A percentile compares a stretch with the other conserved stretches of the same genome.
phyloP scores from a whole-genome alignment of 2,797 vertebrate genomes.

The Uromys caudimaculatus region DNA sequence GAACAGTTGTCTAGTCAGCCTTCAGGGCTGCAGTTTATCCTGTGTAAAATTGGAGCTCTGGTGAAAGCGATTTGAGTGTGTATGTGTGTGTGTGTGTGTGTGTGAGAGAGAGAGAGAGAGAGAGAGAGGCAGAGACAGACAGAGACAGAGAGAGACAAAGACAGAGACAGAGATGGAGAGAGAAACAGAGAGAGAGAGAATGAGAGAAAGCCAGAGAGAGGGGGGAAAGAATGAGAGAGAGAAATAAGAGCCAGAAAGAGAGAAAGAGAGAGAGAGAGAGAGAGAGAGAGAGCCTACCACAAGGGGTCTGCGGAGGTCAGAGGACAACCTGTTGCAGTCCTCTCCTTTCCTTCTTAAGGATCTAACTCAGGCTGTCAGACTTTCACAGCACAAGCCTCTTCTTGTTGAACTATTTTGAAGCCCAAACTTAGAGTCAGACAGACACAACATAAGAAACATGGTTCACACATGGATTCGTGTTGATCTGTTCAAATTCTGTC shows the following conservation, averaged over 20 bases:
- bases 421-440: not conserved
- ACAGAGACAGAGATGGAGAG: too few species aligned
- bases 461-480: not conserved
- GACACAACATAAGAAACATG: not conserved
- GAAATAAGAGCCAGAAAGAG: too few species aligned
- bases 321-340: not conserved
- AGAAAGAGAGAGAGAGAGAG: too few species aligned
- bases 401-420: not conserved
- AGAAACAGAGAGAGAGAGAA: too few species aligned
- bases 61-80: not conserved
- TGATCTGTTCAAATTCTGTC: accelerated
- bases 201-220: too few species aligned
- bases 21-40: accelerated
- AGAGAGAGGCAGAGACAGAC: too few species aligned
- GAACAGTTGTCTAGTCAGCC: not conserved
- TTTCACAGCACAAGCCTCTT: not conserved
- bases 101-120: too few species aligned
- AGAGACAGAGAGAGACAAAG: too few species aligned
- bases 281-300: not conserved
- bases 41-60: accelerated
- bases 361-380: not conserved
- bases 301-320: not conserved
- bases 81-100: not conserved
- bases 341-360: not conserved
- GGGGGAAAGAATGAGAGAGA: too few species aligned